Conservation (phyloP, 2,888 invertebrate genomes). For the Tinea trinotella region DNA sequence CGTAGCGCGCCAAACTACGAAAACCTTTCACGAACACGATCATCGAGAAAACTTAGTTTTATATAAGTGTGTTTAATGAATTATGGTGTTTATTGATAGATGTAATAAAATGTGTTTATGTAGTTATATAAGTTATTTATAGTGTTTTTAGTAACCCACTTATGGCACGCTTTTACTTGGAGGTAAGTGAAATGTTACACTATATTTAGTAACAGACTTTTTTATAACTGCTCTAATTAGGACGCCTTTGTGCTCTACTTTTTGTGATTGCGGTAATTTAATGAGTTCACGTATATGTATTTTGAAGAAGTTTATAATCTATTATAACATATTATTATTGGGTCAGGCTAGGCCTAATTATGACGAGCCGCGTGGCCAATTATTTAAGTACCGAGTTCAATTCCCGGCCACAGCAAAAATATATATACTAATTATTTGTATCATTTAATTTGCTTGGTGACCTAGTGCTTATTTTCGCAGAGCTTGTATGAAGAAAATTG, state of each 20-base stretch:
- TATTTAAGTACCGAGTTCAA: no score
- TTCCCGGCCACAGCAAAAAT: no score
- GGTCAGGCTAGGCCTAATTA: no score
- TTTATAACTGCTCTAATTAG: conserved; percentile 7
- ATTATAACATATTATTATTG: no score
- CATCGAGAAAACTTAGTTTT: conserved; percentile 11
- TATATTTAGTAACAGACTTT: conserved; percentile 4
- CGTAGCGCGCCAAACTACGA: conserved; percentile 39
- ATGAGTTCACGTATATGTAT: background rate
- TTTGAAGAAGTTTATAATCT: background rate
- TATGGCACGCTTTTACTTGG: conserved; percentile 44
- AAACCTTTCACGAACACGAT: background rate
- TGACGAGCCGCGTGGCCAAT: no score
- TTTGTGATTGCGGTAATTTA: conserved; percentile 3
- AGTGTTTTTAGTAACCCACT: conserved; percentile 53
- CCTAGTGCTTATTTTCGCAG: no score
- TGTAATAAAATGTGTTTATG: conserved; percentile 19
- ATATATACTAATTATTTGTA: no score
- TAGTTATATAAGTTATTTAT: conserved; percentile 33
- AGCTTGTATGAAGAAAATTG: no score
- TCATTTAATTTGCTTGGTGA: no score
- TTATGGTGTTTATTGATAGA: conserved; percentile 11
- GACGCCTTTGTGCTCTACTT: background rate
- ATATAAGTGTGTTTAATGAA: conserved; percentile 19
- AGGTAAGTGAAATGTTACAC: conserved; percentile 41